Percentiles rank a stretch among this genome's conserved stretches.
phyloP scores from a whole-genome alignment of 1,140 invertebrate species.

The Acromyrmex echinatior region DNA sequence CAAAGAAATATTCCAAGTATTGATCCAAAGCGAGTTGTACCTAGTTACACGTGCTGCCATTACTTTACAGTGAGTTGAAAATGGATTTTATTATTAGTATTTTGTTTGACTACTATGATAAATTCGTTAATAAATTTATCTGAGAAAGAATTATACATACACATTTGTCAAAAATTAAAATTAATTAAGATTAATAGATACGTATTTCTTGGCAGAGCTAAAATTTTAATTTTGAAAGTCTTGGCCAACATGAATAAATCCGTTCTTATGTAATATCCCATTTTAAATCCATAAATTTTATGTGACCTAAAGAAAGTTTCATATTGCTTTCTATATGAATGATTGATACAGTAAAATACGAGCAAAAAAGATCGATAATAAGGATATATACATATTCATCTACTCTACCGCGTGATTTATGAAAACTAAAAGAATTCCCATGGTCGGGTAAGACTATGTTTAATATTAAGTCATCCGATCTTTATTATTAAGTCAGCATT shows the following conservation, averaged over 20 bases:
- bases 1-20: constrained; percentile 63
- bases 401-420: not conserved
- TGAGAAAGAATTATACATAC: not conserved
- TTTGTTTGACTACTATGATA: not conserved
- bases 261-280: too few relatives aligned
- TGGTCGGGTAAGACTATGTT: not conserved
- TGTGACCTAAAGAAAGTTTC: not conserved
- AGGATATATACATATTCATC: not conserved
- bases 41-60: constrained; percentile 30
- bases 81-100: constrained; percentile 21
- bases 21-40: constrained; percentile 49
- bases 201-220: too few relatives aligned
- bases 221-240: not conserved
- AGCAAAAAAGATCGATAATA: not conserved
- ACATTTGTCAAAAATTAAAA: constrained; percentile 24
- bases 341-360: not conserved
- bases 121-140: not conserved
- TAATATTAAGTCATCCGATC: not conserved
- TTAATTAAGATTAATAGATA: constrained; percentile 30
- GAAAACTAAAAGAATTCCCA: not conserved
- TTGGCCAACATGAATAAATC: not conserved
- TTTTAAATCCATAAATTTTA: not conserved
- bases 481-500: not conserved
- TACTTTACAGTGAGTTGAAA: constrained; percentile 49
- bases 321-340: not conserved